Conservation (phyloP, 2,797 vertebrate genomes). For the Dicrostonyx torquatus region DNA sequence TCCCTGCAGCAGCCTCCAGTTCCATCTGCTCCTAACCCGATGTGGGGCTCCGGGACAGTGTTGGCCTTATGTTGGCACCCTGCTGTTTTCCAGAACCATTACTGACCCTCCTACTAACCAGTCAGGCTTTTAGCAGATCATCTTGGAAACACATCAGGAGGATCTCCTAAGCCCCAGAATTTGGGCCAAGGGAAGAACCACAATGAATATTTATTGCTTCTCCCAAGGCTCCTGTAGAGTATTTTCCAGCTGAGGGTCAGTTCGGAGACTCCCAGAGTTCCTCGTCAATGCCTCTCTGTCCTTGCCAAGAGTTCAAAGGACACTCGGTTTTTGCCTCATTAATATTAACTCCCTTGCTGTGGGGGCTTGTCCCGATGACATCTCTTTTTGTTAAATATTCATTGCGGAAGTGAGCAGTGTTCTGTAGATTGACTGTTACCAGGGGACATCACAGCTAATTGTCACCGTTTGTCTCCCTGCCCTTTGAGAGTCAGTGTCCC, state of each 20-base stretch:
- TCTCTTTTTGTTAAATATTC: constrained; percentile 83
- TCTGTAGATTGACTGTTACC: constrained; percentile 27
- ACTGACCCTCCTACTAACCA: constrained; percentile 63
- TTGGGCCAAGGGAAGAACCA: constrained; percentile 71
- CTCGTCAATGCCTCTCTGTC: constrained; percentile 60
- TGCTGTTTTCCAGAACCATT: neutral
- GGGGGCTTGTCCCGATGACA: constrained; percentile 79
- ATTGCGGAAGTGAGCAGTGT: constrained; percentile 65
- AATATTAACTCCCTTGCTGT: constrained; percentile 83
- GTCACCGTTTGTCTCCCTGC: neutral
- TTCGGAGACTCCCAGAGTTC: constrained; percentile 75
- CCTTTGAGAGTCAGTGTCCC: neutral
- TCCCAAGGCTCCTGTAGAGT: constrained; percentile 7
- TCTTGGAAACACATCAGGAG: constrained; percentile 73
- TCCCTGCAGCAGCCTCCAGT: neutral
- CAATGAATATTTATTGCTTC: constrained; percentile 80
- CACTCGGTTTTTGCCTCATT: constrained; percentile 76
- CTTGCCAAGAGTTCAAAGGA: constrained; percentile 77
- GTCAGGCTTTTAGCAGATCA: constrained; percentile 74
- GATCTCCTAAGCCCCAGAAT: constrained; percentile 65
- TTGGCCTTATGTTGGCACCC: constrained; percentile 32
- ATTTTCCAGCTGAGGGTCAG: neutral
- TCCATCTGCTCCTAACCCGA: neutral
- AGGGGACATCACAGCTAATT: constrained; percentile 60
- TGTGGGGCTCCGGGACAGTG: constrained; percentile 1